phyloP scores from a whole-genome alignment of 2,888 invertebrate genomes.

The Hybos culiciformis region DNA sequence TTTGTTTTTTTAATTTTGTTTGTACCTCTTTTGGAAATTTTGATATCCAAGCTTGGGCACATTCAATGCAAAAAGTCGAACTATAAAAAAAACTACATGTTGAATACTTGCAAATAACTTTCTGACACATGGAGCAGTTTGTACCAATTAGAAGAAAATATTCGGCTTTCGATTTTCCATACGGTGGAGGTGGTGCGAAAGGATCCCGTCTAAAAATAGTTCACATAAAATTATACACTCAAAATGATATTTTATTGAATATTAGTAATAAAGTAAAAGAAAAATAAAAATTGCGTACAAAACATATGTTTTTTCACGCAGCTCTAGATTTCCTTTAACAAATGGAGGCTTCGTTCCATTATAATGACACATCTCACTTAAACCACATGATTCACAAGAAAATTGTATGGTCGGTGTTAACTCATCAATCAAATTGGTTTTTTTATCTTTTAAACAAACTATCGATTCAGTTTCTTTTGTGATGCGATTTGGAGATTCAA shows the following conservation, averaged over 20 bases:
- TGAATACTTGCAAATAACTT: slow-evolving; percentile 54
- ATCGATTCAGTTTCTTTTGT: too few species aligned
- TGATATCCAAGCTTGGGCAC: slow-evolving; percentile 45
- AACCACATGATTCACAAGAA: slow-evolving; percentile 48
- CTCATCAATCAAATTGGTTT: too few species aligned
- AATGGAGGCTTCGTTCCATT: slow-evolving; percentile 64
- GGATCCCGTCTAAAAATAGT: slow-evolving; percentile 87
- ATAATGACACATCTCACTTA: slow-evolving; percentile 60
- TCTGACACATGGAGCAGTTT: slow-evolving; percentile 56
- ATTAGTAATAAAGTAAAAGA: too few species aligned
- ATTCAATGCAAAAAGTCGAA: slow-evolving; percentile 57
- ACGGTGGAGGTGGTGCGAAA: slow-evolving; percentile 48
- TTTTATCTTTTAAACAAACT: too few species aligned
- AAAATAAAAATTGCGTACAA: too few species aligned
- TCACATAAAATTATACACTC: too few species aligned
- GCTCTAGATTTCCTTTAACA: slow-evolving; percentile 45
- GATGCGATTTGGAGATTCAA: too few species aligned
- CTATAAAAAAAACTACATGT: slow-evolving; percentile 70
- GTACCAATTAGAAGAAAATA: slow-evolving; percentile 57
- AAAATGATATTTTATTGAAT: too few species aligned
- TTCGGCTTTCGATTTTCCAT: slow-evolving; percentile 48
- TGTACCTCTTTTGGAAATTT: slow-evolving; percentile 57
- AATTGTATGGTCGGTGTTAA: slow-evolving; percentile 29
- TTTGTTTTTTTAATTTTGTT: slow-evolving; percentile 41
- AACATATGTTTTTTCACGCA: slow-evolving; percentile 61